These are phyloP conservation scores for Pararge aegeria DNA, from an alignment of 1,140 invertebrate species.

Conservation along the genomic window DNA sequence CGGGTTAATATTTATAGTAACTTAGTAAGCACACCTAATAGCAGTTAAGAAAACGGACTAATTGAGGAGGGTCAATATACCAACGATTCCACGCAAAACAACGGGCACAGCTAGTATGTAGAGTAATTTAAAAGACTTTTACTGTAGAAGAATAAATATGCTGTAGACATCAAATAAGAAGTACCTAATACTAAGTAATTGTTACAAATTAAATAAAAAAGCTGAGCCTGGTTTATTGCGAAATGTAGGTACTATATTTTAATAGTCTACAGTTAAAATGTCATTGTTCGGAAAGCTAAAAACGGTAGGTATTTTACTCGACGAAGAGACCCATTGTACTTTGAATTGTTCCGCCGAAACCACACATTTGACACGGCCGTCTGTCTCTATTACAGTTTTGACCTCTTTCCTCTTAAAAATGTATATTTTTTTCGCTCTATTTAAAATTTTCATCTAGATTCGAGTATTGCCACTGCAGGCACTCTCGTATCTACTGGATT, in stretches of 20 bases:
- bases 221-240: background rate
- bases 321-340: slow-evolving; percentile 6
- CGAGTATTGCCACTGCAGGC: slow-evolving; percentile 47
- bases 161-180: too few relatives aligned
- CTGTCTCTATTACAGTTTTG: slow-evolving; percentile 12
- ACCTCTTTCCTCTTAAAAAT: slow-evolving; percentile 9
- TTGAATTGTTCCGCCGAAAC: slow-evolving; percentile 11
- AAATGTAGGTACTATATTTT: background rate
- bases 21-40: too few relatives aligned
- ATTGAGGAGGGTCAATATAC: too few relatives aligned
- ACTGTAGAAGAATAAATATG: too few relatives aligned
- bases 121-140: too few relatives aligned
- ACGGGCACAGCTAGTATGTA: too few relatives aligned
- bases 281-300: slow-evolving; percentile 6
- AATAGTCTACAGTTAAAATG: background rate
- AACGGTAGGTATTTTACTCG: slow-evolving; percentile 3
- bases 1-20: too few relatives aligned
- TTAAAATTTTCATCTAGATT: slow-evolving; percentile 21
- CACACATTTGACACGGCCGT: slow-evolving; percentile 8
- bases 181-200: background rate
- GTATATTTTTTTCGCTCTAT: slow-evolving; percentile 21
- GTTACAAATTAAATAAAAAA: background rate
- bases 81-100: too few relatives aligned
- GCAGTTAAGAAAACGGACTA: too few relatives aligned
- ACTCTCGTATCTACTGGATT: slow-evolving; percentile 67